Conservation (phyloP, 1,140 invertebrate species). For the Anoplolepis gracilipes region DNA sequence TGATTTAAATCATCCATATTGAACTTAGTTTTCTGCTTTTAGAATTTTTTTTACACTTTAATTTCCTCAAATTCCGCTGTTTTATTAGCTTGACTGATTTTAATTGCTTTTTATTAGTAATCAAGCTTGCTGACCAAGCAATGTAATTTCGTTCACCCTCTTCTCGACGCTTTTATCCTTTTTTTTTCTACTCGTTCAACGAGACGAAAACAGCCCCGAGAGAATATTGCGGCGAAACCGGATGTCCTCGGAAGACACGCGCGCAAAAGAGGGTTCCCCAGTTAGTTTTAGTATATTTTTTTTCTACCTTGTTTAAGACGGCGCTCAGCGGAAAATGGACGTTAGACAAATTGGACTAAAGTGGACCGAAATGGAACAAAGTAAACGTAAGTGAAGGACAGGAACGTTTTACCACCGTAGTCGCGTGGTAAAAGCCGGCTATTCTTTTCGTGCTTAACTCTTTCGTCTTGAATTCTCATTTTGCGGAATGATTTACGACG, state of each 20-base stretch:
- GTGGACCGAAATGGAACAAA: conserved; percentile 60
- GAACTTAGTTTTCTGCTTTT: conserved; percentile 16
- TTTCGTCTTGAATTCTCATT: conserved; percentile 47
- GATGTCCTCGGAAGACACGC: conserved; percentile 14
- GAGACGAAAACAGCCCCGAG: neutral
- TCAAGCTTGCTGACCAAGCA: neutral
- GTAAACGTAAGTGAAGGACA: conserved; percentile 56
- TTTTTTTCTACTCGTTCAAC: neutral
- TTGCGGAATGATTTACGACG: conserved; percentile 21
- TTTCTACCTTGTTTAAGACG: conserved; percentile 35
- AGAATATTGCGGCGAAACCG: conserved; percentile 31
- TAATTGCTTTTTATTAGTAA: conserved; percentile 44
- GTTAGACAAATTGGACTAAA: conserved; percentile 62
- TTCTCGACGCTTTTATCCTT: neutral
- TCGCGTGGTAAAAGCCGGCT: conserved; percentile 30
- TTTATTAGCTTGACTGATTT: conserved; percentile 52
- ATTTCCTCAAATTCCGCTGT: conserved; percentile 22
- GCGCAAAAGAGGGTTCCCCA: conserved; percentile 11
- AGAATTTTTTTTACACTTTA: conserved; percentile 38
- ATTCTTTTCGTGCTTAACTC: conserved; percentile 20
- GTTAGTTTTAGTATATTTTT: conserved; percentile 33
- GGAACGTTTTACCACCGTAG: conserved; percentile 29
- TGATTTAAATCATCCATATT: conserved; percentile 4
- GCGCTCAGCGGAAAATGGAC: conserved; percentile 42
- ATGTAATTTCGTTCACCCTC: conserved; percentile 11